Conservation (phyloP, 2,797 vertebrate species). For the Rhabdophis nuchalis region DNA sequence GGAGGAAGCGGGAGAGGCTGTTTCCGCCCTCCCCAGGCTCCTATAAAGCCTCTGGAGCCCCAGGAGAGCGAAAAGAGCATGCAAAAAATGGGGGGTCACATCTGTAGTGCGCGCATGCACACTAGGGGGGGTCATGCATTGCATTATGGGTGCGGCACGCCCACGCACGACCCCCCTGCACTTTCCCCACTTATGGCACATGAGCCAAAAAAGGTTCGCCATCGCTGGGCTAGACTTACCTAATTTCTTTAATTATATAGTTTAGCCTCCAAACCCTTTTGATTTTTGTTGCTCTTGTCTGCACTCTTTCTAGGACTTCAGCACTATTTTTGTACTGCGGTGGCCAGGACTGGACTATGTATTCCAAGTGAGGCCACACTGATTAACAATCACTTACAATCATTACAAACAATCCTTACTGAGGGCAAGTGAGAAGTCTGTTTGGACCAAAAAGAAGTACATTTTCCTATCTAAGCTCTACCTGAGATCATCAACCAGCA, state of each 20-base stretch:
- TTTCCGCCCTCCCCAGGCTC: too few relatives aligned
- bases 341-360: not conserved
- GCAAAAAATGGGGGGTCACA: too few relatives aligned
- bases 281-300: not conserved
- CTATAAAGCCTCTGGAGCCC: too few relatives aligned
- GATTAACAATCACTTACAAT: not conserved
- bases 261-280: not conserved
- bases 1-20: too few relatives aligned
- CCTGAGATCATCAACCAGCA: not conserved
- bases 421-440: not conserved
- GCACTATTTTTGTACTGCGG: not conserved
- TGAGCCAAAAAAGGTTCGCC: too few relatives aligned
- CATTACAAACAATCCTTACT: not conserved
- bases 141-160: too few relatives aligned
- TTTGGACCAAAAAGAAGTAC: not conserved
- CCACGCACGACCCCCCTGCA: too few relatives aligned
- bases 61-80: too few relatives aligned
- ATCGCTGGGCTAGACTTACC: not conserved
- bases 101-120: too few relatives aligned
- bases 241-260: not conserved
- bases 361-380: not conserved
- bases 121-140: too few relatives aligned
- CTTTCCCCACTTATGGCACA: too few relatives aligned
- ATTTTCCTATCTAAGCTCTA: not conserved
- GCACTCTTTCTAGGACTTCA: not conserved